These are phyloP conservation scores for Proteles cristata DNA, from an alignment of 2,113 vertebrate species.

Conservation along the genomic window DNA sequence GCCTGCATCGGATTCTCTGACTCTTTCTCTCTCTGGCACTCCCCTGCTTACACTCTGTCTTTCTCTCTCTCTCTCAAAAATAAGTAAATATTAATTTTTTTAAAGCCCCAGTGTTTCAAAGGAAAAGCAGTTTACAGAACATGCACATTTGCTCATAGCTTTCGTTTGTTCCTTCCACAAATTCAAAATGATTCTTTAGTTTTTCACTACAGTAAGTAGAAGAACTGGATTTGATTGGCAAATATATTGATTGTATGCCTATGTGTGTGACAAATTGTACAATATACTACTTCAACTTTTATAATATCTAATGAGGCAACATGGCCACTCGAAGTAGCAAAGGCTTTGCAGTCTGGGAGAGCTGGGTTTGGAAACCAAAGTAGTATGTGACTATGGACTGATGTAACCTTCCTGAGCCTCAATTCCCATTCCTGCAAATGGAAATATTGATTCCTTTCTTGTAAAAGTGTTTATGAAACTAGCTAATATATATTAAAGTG, in stretches of 20 bases:
- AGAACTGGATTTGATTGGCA: background rate
- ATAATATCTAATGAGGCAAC: background rate
- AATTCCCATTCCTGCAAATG: background rate
- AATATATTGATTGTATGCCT: background rate
- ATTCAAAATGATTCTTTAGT: conserved; percentile 27
- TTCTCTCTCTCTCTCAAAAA: no score
- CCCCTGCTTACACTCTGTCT: no score
- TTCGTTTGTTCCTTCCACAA: background rate
- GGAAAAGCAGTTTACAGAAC: background rate
- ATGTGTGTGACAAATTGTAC: background rate
- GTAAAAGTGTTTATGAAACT: background rate
- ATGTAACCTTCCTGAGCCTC: background rate
- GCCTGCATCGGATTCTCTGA: no score
- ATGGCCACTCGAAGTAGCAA: background rate
- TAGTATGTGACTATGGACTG: background rate
- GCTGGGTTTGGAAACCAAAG: background rate
- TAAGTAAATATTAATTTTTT: no score
- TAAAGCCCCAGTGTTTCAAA: conserved; percentile 1
- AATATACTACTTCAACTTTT: background rate
- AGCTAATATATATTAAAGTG: background rate
- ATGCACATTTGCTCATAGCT: background rate
- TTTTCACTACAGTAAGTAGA: background rate
- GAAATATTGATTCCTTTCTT: background rate
- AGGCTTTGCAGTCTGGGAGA: background rate
- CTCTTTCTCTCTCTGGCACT: no score